phyloP scores from a whole-genome alignment of 2,113 vertebrate genomes.

The Apus apus region DNA sequence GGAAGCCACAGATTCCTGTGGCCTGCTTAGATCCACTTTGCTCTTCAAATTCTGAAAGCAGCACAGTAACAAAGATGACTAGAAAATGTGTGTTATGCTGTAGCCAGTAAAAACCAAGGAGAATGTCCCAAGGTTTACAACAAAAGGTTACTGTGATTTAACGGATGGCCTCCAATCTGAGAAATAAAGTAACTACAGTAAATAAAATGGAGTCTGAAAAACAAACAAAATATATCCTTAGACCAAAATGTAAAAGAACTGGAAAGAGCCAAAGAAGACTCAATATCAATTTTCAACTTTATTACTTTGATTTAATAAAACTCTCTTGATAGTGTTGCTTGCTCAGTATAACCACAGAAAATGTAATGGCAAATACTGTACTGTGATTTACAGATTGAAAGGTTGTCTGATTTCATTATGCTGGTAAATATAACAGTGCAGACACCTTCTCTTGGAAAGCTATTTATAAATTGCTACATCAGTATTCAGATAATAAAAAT shows the following conservation, averaged over 20 bases:
- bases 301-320: conserved; percentile 36
- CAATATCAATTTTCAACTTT: conserved; percentile 23
- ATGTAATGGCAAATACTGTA: not conserved
- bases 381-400: conserved; percentile 44
- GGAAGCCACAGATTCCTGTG: conserved; percentile 49
- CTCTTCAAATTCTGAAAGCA: conserved; percentile 39
- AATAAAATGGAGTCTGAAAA: not conserved
- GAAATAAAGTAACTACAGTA: not conserved
- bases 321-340: not conserved
- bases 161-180: not conserved
- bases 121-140: not conserved
- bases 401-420: conserved; percentile 54
- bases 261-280: not conserved
- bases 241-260: not conserved
- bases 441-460: conserved; percentile 25
- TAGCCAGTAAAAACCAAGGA: not conserved
- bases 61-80: conserved; percentile 33
- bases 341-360: not conserved
- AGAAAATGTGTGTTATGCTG: not conserved
- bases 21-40: conserved; percentile 12
- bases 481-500: conserved; percentile 37
- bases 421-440: conserved; percentile 32
- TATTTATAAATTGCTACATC: conserved; percentile 30
- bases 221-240: not conserved
- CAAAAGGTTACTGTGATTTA: not conserved